Percentiles rank a stretch among this genome's conserved stretches.
Evolutionary conservation across 1,140 invertebrate species (phyloP).

Genomic region (Thaumatotibia leucotreta): DNA sequence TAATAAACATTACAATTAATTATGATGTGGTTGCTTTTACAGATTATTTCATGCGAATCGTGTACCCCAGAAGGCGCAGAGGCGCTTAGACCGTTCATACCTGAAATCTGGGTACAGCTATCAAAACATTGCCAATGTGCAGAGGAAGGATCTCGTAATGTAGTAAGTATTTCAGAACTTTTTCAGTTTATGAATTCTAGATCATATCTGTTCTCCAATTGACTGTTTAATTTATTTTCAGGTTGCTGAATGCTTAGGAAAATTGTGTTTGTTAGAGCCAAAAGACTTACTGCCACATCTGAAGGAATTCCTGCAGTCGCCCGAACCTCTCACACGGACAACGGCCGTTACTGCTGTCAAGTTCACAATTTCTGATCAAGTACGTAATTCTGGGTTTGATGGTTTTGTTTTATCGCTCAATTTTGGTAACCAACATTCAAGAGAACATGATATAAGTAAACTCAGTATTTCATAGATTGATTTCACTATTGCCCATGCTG

Average conservation of each 20-base stretch:
- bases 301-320: conserved; percentile 85
- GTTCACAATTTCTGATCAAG: conserved; percentile 97
- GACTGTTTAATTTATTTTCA: no score
- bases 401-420: no score
- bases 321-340: conserved; percentile 92
- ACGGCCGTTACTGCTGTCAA: conserved; percentile 99
- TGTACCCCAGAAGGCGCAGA: conserved; percentile 85
- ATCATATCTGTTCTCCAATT: no score
- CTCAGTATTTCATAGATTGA: no score
- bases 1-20: neutral
- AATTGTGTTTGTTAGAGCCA: conserved; percentile 97
- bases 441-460: no score
- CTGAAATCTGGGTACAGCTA: conserved; percentile 91
- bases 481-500: no score
- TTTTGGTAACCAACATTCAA: no score
- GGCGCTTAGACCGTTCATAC: conserved; percentile 90
- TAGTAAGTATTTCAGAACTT: conserved; percentile 79
- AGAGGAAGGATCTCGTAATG: conserved; percentile 98
- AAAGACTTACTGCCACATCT: conserved; percentile 86
- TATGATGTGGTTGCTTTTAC: conserved; percentile 23
- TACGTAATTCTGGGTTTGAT: no score
- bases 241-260: conserved; percentile 97
- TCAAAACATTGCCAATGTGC: conserved; percentile 96
- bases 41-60: conserved; percentile 94
- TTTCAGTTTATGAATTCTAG: no score